Evolutionary conservation across 2,888 invertebrate species (phyloP).

Genomic region (Tridacna gigas): DNA sequence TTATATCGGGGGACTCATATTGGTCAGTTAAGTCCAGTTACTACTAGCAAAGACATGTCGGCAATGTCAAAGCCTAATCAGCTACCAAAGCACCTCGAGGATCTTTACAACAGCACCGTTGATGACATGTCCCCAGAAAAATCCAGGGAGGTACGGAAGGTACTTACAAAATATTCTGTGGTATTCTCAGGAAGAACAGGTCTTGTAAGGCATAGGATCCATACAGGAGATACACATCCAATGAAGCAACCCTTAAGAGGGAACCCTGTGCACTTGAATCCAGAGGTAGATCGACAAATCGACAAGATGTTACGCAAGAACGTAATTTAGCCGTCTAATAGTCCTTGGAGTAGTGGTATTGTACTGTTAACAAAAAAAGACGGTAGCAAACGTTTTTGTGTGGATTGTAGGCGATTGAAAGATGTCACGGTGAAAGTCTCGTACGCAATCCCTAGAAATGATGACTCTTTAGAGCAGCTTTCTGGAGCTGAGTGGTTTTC

Average conservation of each 20-base stretch:
- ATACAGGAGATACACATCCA: conserved; percentile 30
- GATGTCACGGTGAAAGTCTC: conserved; percentile 37
- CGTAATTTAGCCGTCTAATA: conserved; percentile 43
- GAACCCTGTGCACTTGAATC: conserved; percentile 33
- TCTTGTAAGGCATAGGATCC: conserved; percentile 19
- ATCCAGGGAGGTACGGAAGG: not conserved
- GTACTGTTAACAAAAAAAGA: conserved; percentile 57
- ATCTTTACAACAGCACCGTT: conserved; percentile 11
- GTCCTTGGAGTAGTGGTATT: conserved; percentile 49
- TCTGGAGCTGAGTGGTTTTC: too few species aligned
- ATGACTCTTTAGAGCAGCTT: conserved; percentile 46
- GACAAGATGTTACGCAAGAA: conserved; percentile 41
- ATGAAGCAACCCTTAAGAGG: conserved; percentile 44
- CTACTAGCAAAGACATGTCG: not conserved
- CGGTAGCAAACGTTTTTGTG: too few species aligned
- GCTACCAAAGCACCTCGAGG: conserved; percentile 16
- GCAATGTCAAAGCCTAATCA: not conserved
- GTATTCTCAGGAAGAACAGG: conserved; percentile 41
- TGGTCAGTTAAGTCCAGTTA: not conserved
- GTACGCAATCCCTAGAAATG: conserved; percentile 43
- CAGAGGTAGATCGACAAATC: conserved; percentile 41
- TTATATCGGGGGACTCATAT: conserved; percentile 5
- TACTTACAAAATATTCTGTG: conserved; percentile 20
- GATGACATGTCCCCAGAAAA: not conserved
- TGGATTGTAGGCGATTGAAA: conserved; percentile 41